Conservation (phyloP, 2,113 vertebrate species). For the Clupea harengus region DNA sequence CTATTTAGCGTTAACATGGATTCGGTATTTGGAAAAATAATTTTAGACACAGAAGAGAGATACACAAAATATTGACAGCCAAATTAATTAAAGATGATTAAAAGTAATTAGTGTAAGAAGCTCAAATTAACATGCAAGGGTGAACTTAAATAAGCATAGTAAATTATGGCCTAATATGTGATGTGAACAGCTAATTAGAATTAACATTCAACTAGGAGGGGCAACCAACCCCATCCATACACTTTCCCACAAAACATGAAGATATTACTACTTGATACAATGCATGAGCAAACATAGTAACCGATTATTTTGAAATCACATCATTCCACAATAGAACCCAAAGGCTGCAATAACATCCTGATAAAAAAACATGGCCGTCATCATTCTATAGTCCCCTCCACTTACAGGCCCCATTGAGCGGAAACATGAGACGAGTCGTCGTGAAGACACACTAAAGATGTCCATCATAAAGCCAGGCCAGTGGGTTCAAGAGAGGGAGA, state of each 20-base stretch:
- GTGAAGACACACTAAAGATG: background rate
- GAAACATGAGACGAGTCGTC: background rate
- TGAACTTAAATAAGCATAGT: background rate
- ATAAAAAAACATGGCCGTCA: background rate
- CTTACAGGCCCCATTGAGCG: background rate
- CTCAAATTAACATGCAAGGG: background rate
- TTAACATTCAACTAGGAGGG: background rate
- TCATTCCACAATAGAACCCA: background rate
- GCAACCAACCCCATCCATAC: background rate
- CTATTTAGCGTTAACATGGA: background rate
- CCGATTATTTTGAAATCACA: background rate
- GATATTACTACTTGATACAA: background rate
- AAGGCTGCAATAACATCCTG: background rate
- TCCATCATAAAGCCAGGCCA: constrained; percentile 10
- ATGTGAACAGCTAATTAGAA: background rate
- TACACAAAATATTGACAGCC: background rate
- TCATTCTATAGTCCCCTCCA: background rate
- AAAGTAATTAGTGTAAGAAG: background rate
- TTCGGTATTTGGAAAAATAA: background rate
- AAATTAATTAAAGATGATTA: background rate
- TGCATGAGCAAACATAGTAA: background rate
- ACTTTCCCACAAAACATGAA: background rate
- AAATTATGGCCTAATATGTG: background rate
- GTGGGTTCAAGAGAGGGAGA: background rate
- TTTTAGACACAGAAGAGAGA: background rate